Evolutionary conservation across 2,888 invertebrate species (phyloP).

Genomic region (Platycnemis pennipes): DNA sequence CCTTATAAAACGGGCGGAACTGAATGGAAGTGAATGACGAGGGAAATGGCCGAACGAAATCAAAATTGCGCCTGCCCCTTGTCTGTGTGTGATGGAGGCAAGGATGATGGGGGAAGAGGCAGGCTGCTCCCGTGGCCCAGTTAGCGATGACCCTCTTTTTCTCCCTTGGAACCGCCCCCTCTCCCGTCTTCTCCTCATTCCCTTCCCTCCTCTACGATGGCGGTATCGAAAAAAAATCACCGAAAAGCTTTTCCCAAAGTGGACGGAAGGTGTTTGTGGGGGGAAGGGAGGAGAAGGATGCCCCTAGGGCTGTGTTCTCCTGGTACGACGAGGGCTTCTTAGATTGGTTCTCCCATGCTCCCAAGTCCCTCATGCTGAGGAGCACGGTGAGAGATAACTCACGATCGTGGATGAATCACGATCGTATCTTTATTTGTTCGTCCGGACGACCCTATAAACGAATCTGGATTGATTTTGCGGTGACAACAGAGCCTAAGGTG

Average conservation of each 20-base stretch:
- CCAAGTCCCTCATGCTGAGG: background rate
- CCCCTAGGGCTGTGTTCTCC: background rate
- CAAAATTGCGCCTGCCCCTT: slow-evolving; percentile 45
- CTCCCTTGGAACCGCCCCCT: background rate
- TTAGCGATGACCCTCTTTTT: slow-evolving; percentile 50
- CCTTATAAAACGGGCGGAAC: slow-evolving; percentile 1
- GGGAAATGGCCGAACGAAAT: slow-evolving; percentile 43
- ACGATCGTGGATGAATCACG: background rate
- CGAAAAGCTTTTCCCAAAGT: background rate
- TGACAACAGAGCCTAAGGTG: background rate
- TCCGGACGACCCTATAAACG: background rate
- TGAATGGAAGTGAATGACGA: slow-evolving; percentile 19
- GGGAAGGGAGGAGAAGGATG: background rate
- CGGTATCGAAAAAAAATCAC: slow-evolving; percentile 4
- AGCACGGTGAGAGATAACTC: background rate
- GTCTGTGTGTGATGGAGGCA: background rate
- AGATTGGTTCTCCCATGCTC: background rate
- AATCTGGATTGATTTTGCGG: background rate
- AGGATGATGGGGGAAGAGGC: slow-evolving; percentile 7
- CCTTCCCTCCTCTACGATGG: background rate
- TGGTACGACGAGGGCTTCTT: background rate
- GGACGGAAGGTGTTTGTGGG: background rate
- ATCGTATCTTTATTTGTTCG: background rate
- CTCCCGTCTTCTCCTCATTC: background rate
- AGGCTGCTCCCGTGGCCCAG: slow-evolving; percentile 64